Percentiles rank a stretch among this genome's conserved stretches.
Conservation (phyloP, 2,113 vertebrate genomes). For the Stomatorhinus ivindoensis region DNA sequence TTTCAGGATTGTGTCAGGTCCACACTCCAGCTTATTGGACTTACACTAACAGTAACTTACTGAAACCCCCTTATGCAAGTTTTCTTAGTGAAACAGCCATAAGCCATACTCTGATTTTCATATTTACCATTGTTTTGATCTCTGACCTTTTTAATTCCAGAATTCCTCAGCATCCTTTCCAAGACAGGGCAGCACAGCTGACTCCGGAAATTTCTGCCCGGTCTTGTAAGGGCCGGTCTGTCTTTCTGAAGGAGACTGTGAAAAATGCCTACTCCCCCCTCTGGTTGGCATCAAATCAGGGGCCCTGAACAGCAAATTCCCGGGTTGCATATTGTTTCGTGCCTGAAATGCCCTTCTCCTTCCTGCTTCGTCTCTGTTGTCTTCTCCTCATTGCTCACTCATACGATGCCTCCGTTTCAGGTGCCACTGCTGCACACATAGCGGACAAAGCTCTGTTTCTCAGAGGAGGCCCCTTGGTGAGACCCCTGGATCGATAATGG, state of each 20-base stretch:
- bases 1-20: background rate
- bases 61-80: background rate
- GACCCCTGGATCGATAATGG: conserved; percentile 45
- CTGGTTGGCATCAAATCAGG: too few relatives aligned
- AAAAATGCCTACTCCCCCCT: background rate
- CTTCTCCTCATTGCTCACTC: background rate
- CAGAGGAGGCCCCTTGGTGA: conserved; percentile 52
- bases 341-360: background rate
- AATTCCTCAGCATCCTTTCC: background rate
- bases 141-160: background rate
- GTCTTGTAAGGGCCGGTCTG: background rate
- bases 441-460: conserved; percentile 29
- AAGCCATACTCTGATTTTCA: background rate
- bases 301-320: too few relatives aligned
- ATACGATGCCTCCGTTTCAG: background rate
- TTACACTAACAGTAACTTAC: background rate
- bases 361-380: background rate
- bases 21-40: background rate
- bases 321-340: too few relatives aligned
- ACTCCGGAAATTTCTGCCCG: background rate
- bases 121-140: background rate
- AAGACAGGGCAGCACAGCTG: background rate
- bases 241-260: background rate
- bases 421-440: conserved; percentile 48
- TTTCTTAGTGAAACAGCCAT: background rate